These are phyloP conservation scores for Pharmacophagus antenor DNA, from an alignment of 2,888 invertebrate species.

Conservation along the genomic window DNA sequence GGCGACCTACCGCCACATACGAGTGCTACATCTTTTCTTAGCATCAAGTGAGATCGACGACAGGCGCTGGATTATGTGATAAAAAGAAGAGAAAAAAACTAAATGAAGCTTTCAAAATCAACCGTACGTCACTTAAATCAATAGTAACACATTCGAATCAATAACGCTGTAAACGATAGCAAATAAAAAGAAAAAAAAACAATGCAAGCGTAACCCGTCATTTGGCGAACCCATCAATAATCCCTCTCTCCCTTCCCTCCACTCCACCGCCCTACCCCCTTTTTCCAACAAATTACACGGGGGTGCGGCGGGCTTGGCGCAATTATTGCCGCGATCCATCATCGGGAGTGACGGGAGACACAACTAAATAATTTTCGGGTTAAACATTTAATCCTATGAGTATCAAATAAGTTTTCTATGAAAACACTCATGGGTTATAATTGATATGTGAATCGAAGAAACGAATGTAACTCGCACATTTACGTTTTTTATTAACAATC, in stretches of 20 bases:
- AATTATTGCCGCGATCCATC: slow-evolving; percentile 77
- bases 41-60: too few species aligned
- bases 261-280: slow-evolving; percentile 37
- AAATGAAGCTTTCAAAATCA: neutral
- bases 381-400: slow-evolving; percentile 52
- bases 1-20: too few species aligned
- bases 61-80: too few species aligned
- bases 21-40: too few species aligned
- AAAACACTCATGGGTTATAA: neutral
- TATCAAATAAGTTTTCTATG: slow-evolving; percentile 31
- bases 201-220: slow-evolving; percentile 36
- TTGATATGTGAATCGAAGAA: neutral
- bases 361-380: slow-evolving; percentile 76
- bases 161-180: slow-evolving; percentile 9
- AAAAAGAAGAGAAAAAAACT: neutral
- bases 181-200: slow-evolving; percentile 38
- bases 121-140: slow-evolving; percentile 44
- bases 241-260: slow-evolving; percentile 39
- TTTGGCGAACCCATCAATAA: slow-evolving; percentile 62
- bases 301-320: slow-evolving; percentile 60
- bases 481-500: too few species aligned
- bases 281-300: slow-evolving; percentile 59
- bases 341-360: slow-evolving; percentile 64
- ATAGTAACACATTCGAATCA: slow-evolving; percentile 36
- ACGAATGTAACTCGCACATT: too few species aligned